Evolutionary conservation across 2,797 vertebrate genomes (phyloP).

Genomic region (Poeciliopsis infans): DNA sequence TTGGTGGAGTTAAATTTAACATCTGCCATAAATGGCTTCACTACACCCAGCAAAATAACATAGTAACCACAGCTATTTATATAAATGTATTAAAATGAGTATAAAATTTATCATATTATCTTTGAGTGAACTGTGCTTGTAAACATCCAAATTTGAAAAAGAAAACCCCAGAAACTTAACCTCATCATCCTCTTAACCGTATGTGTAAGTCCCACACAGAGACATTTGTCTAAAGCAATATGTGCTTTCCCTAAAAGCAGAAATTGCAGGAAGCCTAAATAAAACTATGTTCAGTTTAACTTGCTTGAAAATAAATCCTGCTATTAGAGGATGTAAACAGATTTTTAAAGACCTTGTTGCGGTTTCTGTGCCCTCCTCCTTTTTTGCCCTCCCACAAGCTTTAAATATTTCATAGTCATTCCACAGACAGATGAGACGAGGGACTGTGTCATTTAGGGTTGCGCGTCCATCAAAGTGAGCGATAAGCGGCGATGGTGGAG

Average conservation of each 20-base stretch:
- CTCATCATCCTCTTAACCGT: not conserved
- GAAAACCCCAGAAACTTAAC: conserved; percentile 7
- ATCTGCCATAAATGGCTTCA: conserved; percentile 28
- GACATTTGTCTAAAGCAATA: conserved; percentile 45
- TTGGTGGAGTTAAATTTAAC: conserved; percentile 31
- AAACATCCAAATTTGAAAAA: conserved; percentile 50
- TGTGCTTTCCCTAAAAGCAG: conserved; percentile 25
- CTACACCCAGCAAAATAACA: conserved; percentile 31
- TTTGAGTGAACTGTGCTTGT: conserved; percentile 30
- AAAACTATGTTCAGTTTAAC: conserved; percentile 44
- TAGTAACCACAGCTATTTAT: conserved; percentile 20
- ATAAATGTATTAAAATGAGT: conserved; percentile 20
- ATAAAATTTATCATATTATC: conserved; percentile 42
- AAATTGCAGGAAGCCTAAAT: conserved; percentile 36
- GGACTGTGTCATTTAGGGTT: conserved; percentile 12
- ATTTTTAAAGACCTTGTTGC: conserved; percentile 25
- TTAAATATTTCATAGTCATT: conserved; percentile 30
- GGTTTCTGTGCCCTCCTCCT: conserved; percentile 8
- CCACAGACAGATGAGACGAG: conserved; percentile 19
- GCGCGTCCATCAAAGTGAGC: conserved; percentile 9
- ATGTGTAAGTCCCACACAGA: conserved; percentile 30
- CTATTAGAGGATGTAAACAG: conserved; percentile 39
- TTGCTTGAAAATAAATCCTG: conserved; percentile 49
- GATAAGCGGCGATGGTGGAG: not conserved
- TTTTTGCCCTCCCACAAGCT: conserved; percentile 12